Conservation (phyloP, 2,797 vertebrate species). For the Chelonia mydas region DNA sequence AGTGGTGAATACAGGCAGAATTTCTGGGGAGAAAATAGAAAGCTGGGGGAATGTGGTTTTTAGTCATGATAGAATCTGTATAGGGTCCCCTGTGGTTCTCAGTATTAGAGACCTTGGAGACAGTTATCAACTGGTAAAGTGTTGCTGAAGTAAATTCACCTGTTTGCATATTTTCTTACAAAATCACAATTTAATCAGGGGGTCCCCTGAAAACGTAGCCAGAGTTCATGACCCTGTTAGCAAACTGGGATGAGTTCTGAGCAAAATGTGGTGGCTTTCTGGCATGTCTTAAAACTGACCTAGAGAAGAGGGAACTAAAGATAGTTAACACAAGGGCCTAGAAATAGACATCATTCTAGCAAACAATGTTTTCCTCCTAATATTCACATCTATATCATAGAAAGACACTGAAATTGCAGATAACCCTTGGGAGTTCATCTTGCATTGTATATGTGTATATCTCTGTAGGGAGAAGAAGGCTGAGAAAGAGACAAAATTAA, state of each 20-base stretch:
- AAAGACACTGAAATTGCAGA: not conserved
- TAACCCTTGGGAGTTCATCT: not conserved
- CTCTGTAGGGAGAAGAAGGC: slow-evolving; percentile 44
- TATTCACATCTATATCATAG: not conserved
- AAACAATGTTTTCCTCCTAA: not conserved
- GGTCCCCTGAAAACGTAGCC: not conserved
- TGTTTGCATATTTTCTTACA: not conserved
- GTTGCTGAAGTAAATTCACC: not conserved
- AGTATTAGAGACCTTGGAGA: not conserved
- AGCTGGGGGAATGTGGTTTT: not conserved
- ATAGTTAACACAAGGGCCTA: not conserved
- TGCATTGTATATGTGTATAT: not conserved
- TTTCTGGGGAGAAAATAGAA: not conserved
- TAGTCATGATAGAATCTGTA: not conserved
- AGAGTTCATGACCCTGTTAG: not conserved
- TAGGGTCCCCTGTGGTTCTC: not conserved
- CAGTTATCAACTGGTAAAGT: not conserved
- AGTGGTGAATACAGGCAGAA: no score
- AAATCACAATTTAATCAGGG: not conserved
- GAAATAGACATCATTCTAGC: not conserved
- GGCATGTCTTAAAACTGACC: not conserved
- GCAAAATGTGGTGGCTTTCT: not conserved
- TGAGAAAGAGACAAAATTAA: slow-evolving; percentile 74
- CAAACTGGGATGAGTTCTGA: not conserved
- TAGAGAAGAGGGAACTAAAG: not conserved